Base-by-base conservation (phyloP, 2,113 vertebrate genomes). In the Zosterops pallidus region DNA sequence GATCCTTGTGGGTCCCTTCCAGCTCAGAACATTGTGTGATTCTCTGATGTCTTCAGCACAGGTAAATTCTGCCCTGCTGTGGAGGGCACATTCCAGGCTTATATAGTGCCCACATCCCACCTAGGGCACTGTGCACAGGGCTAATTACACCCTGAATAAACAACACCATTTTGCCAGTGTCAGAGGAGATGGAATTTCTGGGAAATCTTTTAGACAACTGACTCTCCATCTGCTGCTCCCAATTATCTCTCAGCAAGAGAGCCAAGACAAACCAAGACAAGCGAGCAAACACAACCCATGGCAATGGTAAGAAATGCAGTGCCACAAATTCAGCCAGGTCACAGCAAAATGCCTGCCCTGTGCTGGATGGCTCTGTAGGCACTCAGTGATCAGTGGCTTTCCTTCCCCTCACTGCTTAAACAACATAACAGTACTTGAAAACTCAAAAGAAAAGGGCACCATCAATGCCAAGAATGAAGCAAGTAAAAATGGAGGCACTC, bases 281-380 rank as follows among this genome's bases (percentile, higher is more conserved):
- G 31, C 1, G 5, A 79, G 50, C 37, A 86, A 60, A 74, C 0
- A 2, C 2, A 3, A 37, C 28, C 21, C 2, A 0, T 9, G 20
- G 50, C 68, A 60, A 16, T 2, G 14, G 20, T 14, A 15, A 72
- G 37, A 14, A 22, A 11, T 0, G 0, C 26, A 5, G 50, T 4
- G 13, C 46, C 0, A 1, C 8, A 2, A 33, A 49, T 15, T 46
- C 74, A 78, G 64, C 29, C 50, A 46, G 62, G 19, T 29, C 41
- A 23, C 42, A 20, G 42, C 6, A 44, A 14, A 65, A 44, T 6
- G 17, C 25, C 50, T 72, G 57, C 76, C 42, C 28, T 0, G 2
- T 20, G 59, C 46, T 41, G 55, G 23, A 39, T 46, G 60, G 16
- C 18, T 77, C 86, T 49, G n/a, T 20, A 52, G 49, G 44, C 26